These are phyloP conservation scores for Argya squamiceps DNA, from an alignment of 2,797 vertebrate species.

Conservation along the genomic window DNA sequence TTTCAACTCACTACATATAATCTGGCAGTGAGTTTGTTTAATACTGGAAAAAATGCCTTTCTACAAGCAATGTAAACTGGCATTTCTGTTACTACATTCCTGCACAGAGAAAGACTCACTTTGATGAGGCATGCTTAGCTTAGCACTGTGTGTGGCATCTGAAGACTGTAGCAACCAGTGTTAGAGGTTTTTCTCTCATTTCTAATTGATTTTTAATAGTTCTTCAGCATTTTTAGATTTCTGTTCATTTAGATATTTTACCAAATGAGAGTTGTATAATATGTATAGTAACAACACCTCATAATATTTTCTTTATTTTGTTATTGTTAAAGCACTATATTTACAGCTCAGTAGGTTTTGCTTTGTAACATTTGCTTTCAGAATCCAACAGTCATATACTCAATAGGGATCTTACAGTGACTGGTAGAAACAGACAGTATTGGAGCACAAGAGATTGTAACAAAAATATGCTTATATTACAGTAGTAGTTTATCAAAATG, in stretches of 20 bases:
- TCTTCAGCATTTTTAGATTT: neutral
- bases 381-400: rapidly evolving
- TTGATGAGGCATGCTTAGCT: neutral
- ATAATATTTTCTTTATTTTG: neutral
- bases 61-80: neutral
- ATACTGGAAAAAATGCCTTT: neutral
- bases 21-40: neutral
- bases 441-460: neutral
- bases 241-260: neutral
- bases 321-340: neutral
- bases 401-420: neutral
- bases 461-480: neutral
- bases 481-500: neutral
- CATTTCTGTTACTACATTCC: neutral
- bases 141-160: neutral
- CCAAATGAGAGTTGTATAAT: neutral
- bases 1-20: neutral
- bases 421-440: neutral
- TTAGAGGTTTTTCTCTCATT: neutral
- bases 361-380: neutral
- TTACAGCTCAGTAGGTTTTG: neutral
- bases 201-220: neutral
- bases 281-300: neutral
- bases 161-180: neutral
- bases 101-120: neutral